Evolutionary conservation across 2,888 invertebrate genomes (phyloP).

Genomic region (Metellina segmentata): DNA sequence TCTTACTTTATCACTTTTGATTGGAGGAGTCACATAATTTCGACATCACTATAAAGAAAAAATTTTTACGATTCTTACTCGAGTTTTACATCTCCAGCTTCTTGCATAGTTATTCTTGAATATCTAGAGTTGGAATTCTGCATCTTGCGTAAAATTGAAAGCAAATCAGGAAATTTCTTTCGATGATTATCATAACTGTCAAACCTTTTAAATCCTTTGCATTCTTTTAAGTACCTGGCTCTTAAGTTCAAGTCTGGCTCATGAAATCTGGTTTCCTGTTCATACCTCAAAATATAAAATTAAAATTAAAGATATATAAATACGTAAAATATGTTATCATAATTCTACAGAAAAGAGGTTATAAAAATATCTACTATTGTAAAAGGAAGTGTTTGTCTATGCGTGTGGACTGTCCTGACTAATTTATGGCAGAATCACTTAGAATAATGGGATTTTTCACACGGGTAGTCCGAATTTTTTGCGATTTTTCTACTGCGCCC

Average conservation of each 20-base stretch:
- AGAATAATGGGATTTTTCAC: no score
- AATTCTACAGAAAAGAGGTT: no score
- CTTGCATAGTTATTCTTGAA: not conserved
- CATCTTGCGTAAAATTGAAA: not conserved
- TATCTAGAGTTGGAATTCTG: not conserved
- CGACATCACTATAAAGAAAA: no score
- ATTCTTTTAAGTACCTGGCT: not conserved
- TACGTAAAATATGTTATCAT: no score
- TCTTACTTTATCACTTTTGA: no score
- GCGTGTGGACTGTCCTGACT: no score
- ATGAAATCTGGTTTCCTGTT: not conserved
- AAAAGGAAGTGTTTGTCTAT: no score
- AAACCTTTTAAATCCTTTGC: not conserved
- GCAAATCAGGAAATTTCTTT: not conserved
- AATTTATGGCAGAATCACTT: no score
- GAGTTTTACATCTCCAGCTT: not conserved
- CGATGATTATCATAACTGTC: not conserved
- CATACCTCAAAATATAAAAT: not conserved
- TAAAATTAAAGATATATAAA: not conserved
- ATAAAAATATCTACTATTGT: no score
- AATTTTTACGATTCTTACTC: not conserved
- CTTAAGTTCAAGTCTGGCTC: not conserved
- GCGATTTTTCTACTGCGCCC: no score
- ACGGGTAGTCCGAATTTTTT: no score
- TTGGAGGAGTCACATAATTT: no score